phyloP scores from a whole-genome alignment of 2,797 vertebrate genomes.

The Fringilla coelebs region DNA sequence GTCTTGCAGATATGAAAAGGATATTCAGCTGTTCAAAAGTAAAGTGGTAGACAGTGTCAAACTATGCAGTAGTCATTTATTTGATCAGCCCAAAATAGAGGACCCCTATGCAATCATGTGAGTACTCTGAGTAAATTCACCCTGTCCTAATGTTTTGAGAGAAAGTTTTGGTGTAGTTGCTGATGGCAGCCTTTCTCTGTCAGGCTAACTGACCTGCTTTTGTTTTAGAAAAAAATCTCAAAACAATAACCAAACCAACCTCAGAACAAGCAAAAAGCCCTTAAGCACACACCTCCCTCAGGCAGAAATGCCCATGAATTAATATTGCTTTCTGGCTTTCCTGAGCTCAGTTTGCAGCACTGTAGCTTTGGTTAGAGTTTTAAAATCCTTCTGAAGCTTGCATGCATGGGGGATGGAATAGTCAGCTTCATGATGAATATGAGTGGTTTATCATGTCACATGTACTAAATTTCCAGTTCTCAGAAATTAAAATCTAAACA shows the following conservation, averaged over 20 bases:
- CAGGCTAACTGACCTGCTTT: neutral
- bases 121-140: slow-evolving; percentile 4
- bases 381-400: neutral
- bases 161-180: neutral
- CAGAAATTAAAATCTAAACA: neutral
- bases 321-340: neutral
- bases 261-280: neutral
- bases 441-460: neutral
- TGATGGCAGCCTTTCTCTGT: neutral
- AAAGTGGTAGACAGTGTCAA: slow-evolving; percentile 96
- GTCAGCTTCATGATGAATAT: neutral
- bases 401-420: neutral
- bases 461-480: neutral
- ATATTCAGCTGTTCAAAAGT: slow-evolving; percentile 95
- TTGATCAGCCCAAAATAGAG: slow-evolving; percentile 95
- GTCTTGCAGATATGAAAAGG: slow-evolving; percentile 89
- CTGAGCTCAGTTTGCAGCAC: neutral
- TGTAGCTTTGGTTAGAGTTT: neutral
- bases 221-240: neutral
- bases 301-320: neutral
- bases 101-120: slow-evolving; percentile 97
- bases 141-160: neutral
- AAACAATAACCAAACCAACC: neutral
- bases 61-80: slow-evolving; percentile 94
- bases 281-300: neutral